Base-by-base conservation (phyloP, 2,113 vertebrate genomes). In the Acrocephalus arundinaceus region DNA sequence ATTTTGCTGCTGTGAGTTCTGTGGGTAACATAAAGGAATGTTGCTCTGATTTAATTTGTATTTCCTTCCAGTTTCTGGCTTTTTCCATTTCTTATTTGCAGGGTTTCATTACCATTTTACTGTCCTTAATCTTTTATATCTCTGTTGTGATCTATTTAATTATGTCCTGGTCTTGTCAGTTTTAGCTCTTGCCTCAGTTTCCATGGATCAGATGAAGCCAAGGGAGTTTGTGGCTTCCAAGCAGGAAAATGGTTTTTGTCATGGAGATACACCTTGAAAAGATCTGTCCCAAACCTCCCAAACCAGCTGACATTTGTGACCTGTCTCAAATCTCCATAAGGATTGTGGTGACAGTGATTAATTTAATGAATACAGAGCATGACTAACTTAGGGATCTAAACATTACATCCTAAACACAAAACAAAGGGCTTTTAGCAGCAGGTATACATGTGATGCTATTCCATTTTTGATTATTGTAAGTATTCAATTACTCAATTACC, bases 111-210 rank as follows among this genome's bases (percentile, higher is more conserved):
- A 33, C 37, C 9, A 19, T 70, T 84, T 94, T 35, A 43, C n/a
- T 9, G 19, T 58, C 33, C 51, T 45, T 75, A 24, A 61, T 94
- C 30, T 89, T 55, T 58, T 23, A 15, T 67, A 31, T 37, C 39
- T 74, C 62, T 66, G 24, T 33, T 0, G 0, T 41, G 48, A 57
- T 31, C 51, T 63, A 9, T 54, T 74, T 48, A 31, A 57, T 78
- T 87, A 70, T 73, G 35, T 89, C 39, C 39, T 70, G 48, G 11
- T 59, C 66, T 79, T 59, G 45, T 20, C 49, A 49, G 51, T 48
- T 73, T 77, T 70, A 88, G 46, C 25, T 88, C 27, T 63, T 85
- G 45, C 61, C 89, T 94, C 85, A 68, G 63, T 90, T 96, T 94
- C 83, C 30, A 2, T 15, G 63, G 49, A 13, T 59, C 59, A 92